A percentile compares a stretch with the other conserved stretches of the same genome.
Conservation (phyloP, 2,888 invertebrate genomes). For the Diarsia brunnea region DNA sequence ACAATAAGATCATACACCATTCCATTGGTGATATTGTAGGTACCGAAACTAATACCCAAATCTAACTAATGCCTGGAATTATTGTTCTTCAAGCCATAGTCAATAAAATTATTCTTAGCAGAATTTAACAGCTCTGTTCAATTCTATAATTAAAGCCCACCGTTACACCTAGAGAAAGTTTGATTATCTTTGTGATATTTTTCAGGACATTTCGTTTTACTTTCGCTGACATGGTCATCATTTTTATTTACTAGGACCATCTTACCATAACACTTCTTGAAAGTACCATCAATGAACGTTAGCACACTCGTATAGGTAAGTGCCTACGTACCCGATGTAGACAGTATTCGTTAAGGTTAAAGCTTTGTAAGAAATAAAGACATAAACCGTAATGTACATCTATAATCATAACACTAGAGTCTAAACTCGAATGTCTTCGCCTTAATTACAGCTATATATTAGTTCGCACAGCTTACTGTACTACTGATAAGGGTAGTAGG, state of each 20-base stretch:
- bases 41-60: no score
- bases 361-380: not conserved
- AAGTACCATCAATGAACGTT: not conserved
- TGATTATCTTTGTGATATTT: not conserved
- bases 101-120: not conserved
- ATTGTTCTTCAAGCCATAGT: not conserved
- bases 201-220: not conserved
- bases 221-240: not conserved
- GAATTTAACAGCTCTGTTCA: not conserved
- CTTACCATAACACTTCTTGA: not conserved
- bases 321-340: not conserved
- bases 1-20: not conserved
- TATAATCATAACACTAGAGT: conserved; percentile 14
- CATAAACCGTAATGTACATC: conserved; percentile 17
- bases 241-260: not conserved
- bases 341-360: not conserved
- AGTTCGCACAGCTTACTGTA: not conserved
- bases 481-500: conserved; percentile 16
- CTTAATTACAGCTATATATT: conserved; percentile 28
- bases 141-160: not conserved
- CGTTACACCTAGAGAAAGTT: not conserved
- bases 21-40: not conserved
- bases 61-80: not conserved
- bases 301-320: not conserved
- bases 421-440: conserved; percentile 1